Conservation (phyloP, 2,797 vertebrate species). For the Sebastes kiyomatsui region DNA sequence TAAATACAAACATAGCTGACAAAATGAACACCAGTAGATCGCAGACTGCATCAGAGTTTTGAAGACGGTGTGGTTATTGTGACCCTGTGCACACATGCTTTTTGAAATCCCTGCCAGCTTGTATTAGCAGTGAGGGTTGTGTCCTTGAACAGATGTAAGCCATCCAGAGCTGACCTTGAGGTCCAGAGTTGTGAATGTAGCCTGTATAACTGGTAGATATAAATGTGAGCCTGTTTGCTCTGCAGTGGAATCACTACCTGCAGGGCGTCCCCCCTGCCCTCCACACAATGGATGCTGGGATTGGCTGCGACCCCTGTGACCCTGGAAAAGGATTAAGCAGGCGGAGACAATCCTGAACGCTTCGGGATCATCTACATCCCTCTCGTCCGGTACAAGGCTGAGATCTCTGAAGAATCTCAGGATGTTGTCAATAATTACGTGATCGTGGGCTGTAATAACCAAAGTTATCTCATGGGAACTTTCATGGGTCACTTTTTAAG, state of each 20-base stretch:
- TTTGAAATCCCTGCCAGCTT: neutral
- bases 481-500: too few relatives aligned
- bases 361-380: neutral
- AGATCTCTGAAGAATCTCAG: neutral
- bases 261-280: neutral
- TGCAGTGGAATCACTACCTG: slow-evolving; percentile 9
- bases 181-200: neutral
- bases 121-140: neutral
- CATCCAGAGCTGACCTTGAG: slow-evolving; percentile 2
- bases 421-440: neutral
- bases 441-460: neutral
- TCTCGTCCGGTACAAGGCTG: neutral
- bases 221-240: neutral
- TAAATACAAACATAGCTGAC: neutral
- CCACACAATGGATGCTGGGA: slow-evolving; percentile 20
- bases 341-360: slow-evolving; percentile 9
- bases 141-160: slow-evolving; percentile 11
- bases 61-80: neutral
- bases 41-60: neutral
- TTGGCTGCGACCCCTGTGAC: neutral
- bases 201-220: neutral
- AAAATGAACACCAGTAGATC: neutral
- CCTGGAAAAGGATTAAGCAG: slow-evolving; percentile 1
- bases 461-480: too few relatives aligned
- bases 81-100: neutral